Percentiles rank a stretch among this genome's conserved stretches.
phyloP scores from a whole-genome alignment of 2,888 invertebrate species.

The Chorisops tibialis region DNA sequence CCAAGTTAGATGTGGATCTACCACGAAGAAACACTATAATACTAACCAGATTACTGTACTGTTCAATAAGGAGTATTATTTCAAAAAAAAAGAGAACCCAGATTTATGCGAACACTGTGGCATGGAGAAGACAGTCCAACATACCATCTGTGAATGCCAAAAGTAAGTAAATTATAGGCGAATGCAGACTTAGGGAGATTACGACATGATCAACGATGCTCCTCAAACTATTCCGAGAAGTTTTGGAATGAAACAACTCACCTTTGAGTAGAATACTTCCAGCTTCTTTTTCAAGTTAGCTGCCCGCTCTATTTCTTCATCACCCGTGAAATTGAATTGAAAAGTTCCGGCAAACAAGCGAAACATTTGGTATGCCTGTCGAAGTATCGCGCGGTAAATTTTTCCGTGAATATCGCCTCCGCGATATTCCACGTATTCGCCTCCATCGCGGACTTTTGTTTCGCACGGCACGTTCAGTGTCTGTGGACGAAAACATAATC shows the following conservation, averaged over 20 bases:
- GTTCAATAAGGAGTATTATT: no score
- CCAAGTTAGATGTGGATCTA: no score
- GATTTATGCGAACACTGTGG: no score
- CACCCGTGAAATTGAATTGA: conserved; percentile 57
- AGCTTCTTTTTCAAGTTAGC: conserved; percentile 66
- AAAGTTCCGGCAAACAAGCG: conserved; percentile 80
- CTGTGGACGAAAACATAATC: conserved; percentile 49
- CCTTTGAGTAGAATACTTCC: conserved; percentile 74
- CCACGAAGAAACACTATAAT: no score
- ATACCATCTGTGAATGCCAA: no score
- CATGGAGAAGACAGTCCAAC: no score
- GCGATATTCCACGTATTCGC: conserved; percentile 67
- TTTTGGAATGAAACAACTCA: conserved; percentile 51
- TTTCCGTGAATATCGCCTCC: conserved; percentile 79
- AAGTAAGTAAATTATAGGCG: no score
- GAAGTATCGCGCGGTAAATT: conserved; percentile 67
- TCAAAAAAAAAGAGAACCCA: no score
- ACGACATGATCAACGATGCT: no score
- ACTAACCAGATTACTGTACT: no score
- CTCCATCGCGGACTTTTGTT: conserved; percentile 70
- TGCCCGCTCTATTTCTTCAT: conserved; percentile 54
- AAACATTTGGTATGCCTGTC: conserved; percentile 80
- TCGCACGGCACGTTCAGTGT: conserved; percentile 73
- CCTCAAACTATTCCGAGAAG: no score
- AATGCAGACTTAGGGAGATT: no score